Percentiles rank a stretch among this genome's conserved stretches.
phyloP scores from a whole-genome alignment of 2,797 vertebrate genomes.

The Gastrophryne carolinensis region DNA sequence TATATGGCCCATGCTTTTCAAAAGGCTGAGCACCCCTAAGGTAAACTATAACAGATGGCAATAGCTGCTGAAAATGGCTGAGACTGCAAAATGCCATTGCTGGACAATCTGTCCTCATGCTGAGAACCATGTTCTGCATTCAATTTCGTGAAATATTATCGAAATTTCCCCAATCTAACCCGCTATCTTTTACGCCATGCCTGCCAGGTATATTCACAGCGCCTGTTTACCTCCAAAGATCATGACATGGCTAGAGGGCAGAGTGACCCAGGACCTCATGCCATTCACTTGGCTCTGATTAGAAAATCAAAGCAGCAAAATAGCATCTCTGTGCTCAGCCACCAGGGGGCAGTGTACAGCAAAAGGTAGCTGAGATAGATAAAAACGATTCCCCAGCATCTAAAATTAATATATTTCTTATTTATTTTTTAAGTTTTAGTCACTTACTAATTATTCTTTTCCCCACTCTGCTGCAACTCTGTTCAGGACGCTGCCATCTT shows the following conservation, averaged over 20 bases:
- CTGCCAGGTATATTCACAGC: background rate
- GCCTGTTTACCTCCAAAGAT: background rate
- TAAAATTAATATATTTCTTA: too few species aligned
- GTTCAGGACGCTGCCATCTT: too few species aligned
- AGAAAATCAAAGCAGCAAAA: background rate
- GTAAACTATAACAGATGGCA: too few species aligned
- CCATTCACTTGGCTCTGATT: background rate
- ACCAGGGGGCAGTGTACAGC: background rate
- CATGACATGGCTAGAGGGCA: background rate
- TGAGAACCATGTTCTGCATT: background rate
- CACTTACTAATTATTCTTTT: too few species aligned
- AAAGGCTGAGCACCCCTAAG: too few species aligned
- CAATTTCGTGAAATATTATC: background rate
- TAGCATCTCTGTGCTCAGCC: background rate
- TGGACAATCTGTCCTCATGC: background rate
- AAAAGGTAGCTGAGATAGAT: background rate
- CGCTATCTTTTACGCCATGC: background rate
- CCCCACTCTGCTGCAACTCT: too few species aligned
- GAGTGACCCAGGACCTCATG: background rate
- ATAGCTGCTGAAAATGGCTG: too few species aligned
- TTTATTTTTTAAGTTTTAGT: too few species aligned
- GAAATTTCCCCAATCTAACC: background rate
- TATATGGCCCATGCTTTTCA: too few species aligned
- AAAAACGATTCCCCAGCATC: background rate
- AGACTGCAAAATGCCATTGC: too few species aligned